Percentiles rank a stretch among this genome's conserved stretches.
Conservation (phyloP, 2,888 invertebrate genomes). For the Calephelis perditalis region DNA sequence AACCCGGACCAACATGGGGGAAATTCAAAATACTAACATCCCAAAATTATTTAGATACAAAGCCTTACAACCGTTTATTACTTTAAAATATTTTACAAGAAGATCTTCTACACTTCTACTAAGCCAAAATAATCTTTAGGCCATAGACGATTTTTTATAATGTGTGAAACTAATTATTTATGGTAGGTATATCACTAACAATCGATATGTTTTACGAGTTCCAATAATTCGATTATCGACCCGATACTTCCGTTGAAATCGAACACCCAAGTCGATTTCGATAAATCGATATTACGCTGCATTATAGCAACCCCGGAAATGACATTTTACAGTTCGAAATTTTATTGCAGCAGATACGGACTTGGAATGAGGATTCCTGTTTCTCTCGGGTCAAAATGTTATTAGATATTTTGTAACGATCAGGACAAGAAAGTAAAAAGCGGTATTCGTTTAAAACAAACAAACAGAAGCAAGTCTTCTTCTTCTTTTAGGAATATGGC, state of each 20-base stretch:
- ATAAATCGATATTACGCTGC: not conserved
- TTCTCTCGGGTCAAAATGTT: too few species aligned
- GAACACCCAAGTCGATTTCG: slow-evolving; percentile 10
- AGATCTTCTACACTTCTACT: not conserved
- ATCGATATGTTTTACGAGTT: slow-evolving; percentile 11
- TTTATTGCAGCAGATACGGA: too few species aligned
- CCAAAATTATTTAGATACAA: not conserved
- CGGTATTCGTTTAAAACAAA: too few species aligned
- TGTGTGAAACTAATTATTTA: not conserved
- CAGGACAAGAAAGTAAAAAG: too few species aligned
- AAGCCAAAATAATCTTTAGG: not conserved
- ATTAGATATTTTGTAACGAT: too few species aligned
- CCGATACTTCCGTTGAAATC: slow-evolving; percentile 3
- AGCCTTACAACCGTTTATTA: not conserved
- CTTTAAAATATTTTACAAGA: not conserved
- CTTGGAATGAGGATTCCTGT: too few species aligned
- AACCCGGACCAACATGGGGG: too few species aligned
- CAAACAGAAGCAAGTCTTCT: too few species aligned
- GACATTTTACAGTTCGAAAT: too few species aligned
- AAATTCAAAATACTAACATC: too few species aligned
- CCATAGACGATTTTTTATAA: not conserved
- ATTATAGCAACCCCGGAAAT: too few species aligned
- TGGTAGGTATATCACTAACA: not conserved
- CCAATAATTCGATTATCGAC: slow-evolving; percentile 9
- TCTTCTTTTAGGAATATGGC: too few species aligned